Evolutionary conservation across 2,797 vertebrate species (phyloP), one percentile per base, ranked within the genome.

Genomic region (Vespertilio murinus): DNA sequence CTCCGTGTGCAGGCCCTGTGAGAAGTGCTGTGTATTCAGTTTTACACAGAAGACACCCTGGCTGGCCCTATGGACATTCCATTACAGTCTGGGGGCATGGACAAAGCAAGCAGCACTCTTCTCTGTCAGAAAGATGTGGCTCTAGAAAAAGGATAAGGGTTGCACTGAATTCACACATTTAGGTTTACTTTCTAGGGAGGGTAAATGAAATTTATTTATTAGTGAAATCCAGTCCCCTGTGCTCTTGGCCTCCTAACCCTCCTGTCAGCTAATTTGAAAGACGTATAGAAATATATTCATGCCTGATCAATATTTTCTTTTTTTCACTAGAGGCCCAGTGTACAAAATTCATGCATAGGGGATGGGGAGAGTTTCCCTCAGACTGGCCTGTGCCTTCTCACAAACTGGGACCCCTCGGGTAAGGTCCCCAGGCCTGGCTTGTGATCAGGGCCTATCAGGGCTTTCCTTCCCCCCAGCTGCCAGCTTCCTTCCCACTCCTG

Each of bases 281-380:
- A 59, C 47, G 42, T 77, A 25, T 52, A 64, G n/a, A 88, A 91
- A 49, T 77, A 93, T 40, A 11, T 80, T 54, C 30, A 30, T 71
- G 35, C 2, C 79, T 54, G 35, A n/a, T 45, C 20, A 56, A 17
- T 91, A 25, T 83, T 93, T 93, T 94, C 85, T 49, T 28, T 69
- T 88, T 84, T 8, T 74, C 14, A 61, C 25, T 59, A 30, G 2
- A 61, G 25, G 12, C 28, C 56, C 12, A 0, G 56, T 61, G 56
- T 12, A 61, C 56, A 28, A 59, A 56, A 59, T 59, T 59, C 23
- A 59, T 28, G 23, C 54, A 11, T 0, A 2, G 54, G 54, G 54
- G 4, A 2, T 23, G 54, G 54, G 4, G 17, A 52, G 17, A 17
- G 56, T 61, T 12, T 61, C 5, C 59, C 28, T 30, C 59, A 61